Conservation (phyloP, 2,797 vertebrate species). For the Mus spretus region DNA sequence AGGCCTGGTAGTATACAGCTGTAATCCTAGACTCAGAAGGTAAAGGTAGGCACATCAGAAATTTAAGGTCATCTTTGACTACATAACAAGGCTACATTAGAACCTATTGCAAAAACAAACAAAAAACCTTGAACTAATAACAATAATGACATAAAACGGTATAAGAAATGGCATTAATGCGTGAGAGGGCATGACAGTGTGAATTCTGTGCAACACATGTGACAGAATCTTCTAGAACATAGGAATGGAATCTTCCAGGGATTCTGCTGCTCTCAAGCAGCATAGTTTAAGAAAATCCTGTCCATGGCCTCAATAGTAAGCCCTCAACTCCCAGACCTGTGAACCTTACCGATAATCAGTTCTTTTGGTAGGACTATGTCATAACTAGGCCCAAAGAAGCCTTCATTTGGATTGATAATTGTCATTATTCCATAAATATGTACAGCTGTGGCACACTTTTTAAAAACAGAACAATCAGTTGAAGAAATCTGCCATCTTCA, state of each 20-base stretch:
- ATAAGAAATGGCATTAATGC: not conserved
- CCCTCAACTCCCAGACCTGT: not conserved
- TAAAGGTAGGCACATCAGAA: not conserved
- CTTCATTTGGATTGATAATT: not conserved
- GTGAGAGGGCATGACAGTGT: not conserved
- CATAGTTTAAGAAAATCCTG: not conserved
- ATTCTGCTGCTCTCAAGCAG: not conserved
- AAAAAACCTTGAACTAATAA: not conserved
- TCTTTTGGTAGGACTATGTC: not conserved
- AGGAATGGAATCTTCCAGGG: not conserved
- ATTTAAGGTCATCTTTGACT: not conserved
- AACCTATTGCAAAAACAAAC: not conserved
- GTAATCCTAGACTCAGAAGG: not conserved
- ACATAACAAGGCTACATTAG: not conserved
- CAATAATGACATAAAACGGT: not conserved
- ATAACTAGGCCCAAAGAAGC: not conserved
- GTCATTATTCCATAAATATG: not conserved
- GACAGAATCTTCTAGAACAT: not conserved
- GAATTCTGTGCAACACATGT: fast-evolving
- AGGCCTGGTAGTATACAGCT: not conserved
- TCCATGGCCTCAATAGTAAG: not conserved
- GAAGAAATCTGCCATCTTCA: not conserved
- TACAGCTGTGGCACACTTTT: not conserved
- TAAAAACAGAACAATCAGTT: constrained; percentile 32
- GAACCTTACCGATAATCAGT: not conserved